Percentiles rank a stretch among this genome's conserved stretches.
Evolutionary conservation across 2,113 vertebrate species (phyloP).

Genomic region (Gymnogyps californianus): DNA sequence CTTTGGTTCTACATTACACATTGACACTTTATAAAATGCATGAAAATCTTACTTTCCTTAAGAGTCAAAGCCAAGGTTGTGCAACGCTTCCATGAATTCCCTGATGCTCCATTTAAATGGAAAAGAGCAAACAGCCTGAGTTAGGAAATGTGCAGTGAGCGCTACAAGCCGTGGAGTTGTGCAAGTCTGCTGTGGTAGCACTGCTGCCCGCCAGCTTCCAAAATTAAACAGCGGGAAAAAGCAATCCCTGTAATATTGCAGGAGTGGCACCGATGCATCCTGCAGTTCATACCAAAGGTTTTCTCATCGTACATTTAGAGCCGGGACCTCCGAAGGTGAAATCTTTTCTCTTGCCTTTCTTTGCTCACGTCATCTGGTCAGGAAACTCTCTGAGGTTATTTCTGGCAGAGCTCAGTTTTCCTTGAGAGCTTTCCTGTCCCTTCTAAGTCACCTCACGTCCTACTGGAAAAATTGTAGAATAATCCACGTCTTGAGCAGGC

Average conservation of each 20-base stretch:
- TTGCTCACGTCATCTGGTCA: accelerated
- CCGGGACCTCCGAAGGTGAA: background rate
- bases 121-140: background rate
- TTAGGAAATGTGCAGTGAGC: background rate
- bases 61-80: background rate
- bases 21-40: background rate
- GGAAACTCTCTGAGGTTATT: background rate
- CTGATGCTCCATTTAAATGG: background rate
- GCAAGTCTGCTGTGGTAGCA: background rate
- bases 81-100: background rate
- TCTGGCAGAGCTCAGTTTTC: background rate
- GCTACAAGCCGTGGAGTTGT: background rate
- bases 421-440: background rate
- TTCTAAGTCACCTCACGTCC: background rate
- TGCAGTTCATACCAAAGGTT: background rate
- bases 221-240: background rate
- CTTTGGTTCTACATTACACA: background rate
- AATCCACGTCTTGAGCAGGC: background rate
- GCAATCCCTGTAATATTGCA: accelerated
- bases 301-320: accelerated
- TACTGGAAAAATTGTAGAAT: background rate
- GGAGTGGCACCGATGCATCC: background rate
- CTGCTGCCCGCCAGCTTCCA: background rate
- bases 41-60: background rate
- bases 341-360: background rate